These are phyloP conservation scores for Marmota flaviventris DNA, from an alignment of 2,113 vertebrate species.

Conservation along the genomic window DNA sequence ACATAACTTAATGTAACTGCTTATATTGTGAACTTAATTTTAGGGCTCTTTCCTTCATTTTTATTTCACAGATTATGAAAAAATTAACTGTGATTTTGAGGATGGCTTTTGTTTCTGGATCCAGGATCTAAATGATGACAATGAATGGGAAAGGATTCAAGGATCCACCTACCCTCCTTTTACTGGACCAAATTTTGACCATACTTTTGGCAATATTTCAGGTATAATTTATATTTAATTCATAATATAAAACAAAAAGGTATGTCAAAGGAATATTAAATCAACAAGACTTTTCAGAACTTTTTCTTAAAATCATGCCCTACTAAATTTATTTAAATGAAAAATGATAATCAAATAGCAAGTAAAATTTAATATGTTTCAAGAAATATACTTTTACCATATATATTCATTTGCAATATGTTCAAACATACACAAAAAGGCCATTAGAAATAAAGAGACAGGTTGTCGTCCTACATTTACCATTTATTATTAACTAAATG, in stretches of 20 bases:
- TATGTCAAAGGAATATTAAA: neutral
- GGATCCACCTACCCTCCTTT: slow-evolving; percentile 85
- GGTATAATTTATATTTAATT: slow-evolving; percentile 86
- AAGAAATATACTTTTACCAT: neutral
- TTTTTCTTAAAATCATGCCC: neutral
- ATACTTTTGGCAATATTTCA: slow-evolving; percentile 92
- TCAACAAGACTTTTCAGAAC: neutral
- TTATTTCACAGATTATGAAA: slow-evolving; percentile 90
- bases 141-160: slow-evolving; percentile 90
- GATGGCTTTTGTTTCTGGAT: slow-evolving; percentile 94
- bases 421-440: neutral
- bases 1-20: neutral
- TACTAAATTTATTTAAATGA: neutral
- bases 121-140: slow-evolving; percentile 88
- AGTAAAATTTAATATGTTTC: neutral
- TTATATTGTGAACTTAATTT: neutral
- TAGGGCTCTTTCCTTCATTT: neutral
- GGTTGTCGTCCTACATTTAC: neutral
- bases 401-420: neutral
- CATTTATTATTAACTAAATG: slow-evolving; percentile 7
- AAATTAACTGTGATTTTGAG: slow-evolving; percentile 94
- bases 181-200: slow-evolving; percentile 92
- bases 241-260: neutral
- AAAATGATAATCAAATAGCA: neutral
- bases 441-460: neutral